These are phyloP conservation scores for Agrotis clavis DNA, from an alignment of 2,888 invertebrate genomes.

Conservation along the genomic window DNA sequence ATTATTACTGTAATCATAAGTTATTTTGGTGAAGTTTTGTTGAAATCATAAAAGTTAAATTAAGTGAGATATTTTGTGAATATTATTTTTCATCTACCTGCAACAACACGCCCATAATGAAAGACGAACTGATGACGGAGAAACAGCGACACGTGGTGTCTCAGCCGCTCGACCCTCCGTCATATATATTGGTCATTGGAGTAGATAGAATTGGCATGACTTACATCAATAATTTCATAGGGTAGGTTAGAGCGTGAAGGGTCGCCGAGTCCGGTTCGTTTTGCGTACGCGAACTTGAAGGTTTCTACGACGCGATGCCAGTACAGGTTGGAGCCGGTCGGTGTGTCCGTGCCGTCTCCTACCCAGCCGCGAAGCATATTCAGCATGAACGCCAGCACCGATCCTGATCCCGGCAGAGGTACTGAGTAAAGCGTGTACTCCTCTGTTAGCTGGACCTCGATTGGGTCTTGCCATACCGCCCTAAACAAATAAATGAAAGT, in stretches of 20 bases:
- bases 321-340: slow-evolving; percentile 81
- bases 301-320: slow-evolving; percentile 97
- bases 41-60: no score
- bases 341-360: slow-evolving; percentile 80
- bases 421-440: slow-evolving; percentile 94
- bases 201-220: slow-evolving; percentile 26
- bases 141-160: no score
- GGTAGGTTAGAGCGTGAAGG: slow-evolving; percentile 77
- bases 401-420: slow-evolving; percentile 96
- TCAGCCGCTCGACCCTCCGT: no score
- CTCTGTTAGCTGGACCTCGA: slow-evolving; percentile 90
- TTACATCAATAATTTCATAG: slow-evolving; percentile 77
- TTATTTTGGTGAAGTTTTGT: no score
- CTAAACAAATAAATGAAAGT: slow-evolving; percentile 73
- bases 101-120: no score
- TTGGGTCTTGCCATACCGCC: slow-evolving; percentile 92
- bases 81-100: no score
- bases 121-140: no score
- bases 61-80: no score
- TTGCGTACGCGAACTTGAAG: slow-evolving; percentile 97
- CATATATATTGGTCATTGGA: neutral
- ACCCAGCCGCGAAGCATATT: slow-evolving; percentile 93
- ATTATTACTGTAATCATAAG: no score
- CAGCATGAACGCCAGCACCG: slow-evolving; percentile 95
- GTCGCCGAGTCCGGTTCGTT: slow-evolving; percentile 96